phyloP scores from a whole-genome alignment of 2,888 invertebrate genomes.

The Crematogaster levior region DNA sequence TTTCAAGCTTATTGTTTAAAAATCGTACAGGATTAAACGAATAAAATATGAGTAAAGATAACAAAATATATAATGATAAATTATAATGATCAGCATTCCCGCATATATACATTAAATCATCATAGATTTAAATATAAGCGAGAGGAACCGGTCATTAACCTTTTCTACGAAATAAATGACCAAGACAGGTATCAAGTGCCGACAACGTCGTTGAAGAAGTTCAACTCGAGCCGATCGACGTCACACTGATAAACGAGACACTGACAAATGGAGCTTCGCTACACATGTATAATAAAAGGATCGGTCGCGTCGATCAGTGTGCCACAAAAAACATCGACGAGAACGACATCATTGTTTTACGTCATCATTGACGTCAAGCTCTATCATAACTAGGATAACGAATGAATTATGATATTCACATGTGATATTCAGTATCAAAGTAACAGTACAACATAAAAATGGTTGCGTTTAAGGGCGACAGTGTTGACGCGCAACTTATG shows the following conservation, averaged over 20 bases:
- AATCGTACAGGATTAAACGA: neutral
- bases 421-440: neutral
- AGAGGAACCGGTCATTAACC: neutral
- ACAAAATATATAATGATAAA: slow-evolving; percentile 15
- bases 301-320: slow-evolving; percentile 1
- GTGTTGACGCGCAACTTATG: too few relatives aligned
- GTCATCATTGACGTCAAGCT: slow-evolving; percentile 17
- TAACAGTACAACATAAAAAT: neutral
- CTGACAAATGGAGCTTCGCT: slow-evolving; percentile 15
- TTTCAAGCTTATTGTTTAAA: neutral
- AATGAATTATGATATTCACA: neutral
- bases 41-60: neutral
- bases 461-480: too few relatives aligned
- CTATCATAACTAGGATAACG: neutral
- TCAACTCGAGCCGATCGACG: neutral
- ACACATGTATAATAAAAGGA: slow-evolving; percentile 17
- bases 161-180: slow-evolving; percentile 20
- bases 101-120: neutral
- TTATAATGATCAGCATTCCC: neutral
- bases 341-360: slow-evolving; percentile 25
- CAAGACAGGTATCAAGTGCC: slow-evolving; percentile 21
- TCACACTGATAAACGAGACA: slow-evolving; percentile 26
- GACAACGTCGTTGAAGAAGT: slow-evolving; percentile 35
- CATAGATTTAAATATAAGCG: neutral
- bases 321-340: slow-evolving; percentile 11